phyloP scores from a whole-genome alignment of 2,797 vertebrate genomes.

The Paguma larvata region DNA sequence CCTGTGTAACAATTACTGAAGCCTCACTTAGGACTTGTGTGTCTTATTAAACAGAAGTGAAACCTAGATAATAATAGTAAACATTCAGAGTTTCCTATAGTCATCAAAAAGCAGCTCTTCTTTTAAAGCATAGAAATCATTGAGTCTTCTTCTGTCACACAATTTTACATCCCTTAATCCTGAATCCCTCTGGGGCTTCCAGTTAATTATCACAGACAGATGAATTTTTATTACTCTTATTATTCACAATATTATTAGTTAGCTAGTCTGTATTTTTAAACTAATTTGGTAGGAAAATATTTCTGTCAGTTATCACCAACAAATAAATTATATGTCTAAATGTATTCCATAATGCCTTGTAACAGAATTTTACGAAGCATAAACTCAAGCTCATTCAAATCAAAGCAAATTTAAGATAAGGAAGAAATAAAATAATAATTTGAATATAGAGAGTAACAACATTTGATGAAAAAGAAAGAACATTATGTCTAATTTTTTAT shows the following conservation, averaged over 20 bases:
- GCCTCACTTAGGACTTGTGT: neutral
- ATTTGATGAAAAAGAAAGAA: neutral
- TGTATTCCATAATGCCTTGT: conserved; percentile 44
- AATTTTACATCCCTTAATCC: neutral
- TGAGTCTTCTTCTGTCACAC: neutral
- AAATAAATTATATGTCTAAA: conserved; percentile 71
- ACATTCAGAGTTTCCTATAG: neutral
- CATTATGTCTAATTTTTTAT: neutral
- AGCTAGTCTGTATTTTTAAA: conserved; percentile 50
- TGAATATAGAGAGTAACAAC: neutral
- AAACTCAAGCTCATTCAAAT: conserved; percentile 46
- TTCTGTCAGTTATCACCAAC: conserved; percentile 55
- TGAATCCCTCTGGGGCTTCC: neutral
- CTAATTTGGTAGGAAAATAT: conserved; percentile 70
- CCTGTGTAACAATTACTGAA: too few species aligned
- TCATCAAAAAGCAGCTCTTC: neutral
- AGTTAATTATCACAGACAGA: conserved; percentile 66
- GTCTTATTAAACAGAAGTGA: neutral
- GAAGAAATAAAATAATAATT: conserved; percentile 44
- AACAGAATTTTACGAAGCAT: conserved; percentile 36
- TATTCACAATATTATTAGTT: conserved; percentile 72
- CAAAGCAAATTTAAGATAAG: neutral
- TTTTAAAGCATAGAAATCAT: neutral
- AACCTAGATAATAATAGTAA: neutral
- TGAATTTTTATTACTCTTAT: conserved; percentile 75